Evolutionary conservation across 2,797 vertebrate species (phyloP).

Genomic region (Gadopsis bispinosus): DNA sequence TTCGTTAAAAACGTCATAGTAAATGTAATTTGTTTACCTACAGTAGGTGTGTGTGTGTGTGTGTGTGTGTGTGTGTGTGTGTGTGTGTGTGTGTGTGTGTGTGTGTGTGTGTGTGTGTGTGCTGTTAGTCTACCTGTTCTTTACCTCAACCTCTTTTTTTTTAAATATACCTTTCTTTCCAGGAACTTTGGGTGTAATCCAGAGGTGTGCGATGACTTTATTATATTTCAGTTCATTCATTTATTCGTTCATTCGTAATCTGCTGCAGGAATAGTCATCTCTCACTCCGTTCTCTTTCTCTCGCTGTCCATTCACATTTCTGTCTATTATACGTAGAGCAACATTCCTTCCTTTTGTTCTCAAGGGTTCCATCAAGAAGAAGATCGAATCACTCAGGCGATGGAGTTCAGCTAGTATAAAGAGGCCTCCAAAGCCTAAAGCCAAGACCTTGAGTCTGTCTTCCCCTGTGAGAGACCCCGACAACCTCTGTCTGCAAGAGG

Average conservation of each 20-base stretch:
- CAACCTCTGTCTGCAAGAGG: conserved; percentile 69
- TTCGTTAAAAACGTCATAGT: background rate
- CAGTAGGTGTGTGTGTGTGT: background rate
- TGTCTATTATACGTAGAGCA: background rate
- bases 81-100: background rate
- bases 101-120: background rate
- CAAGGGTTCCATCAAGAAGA: conserved; percentile 87
- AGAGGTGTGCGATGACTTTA: background rate
- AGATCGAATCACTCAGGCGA: conserved; percentile 83
- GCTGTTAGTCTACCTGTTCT: background rate
- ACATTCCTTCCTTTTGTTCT: background rate
- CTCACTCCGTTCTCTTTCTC: background rate
- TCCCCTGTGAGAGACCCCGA: conserved; percentile 70
- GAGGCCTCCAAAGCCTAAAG: conserved; percentile 78
- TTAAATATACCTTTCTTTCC: background rate
- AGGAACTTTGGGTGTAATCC: background rate
- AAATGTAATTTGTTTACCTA: background rate
- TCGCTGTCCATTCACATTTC: background rate
- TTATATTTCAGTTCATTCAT: background rate
- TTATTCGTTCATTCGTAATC: background rate
- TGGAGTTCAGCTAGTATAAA: conserved; percentile 85
- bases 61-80: too few species aligned
- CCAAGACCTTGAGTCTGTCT: conserved; percentile 81
- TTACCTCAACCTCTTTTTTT: background rate
- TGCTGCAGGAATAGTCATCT: background rate